phyloP scores from a whole-genome alignment of 2,113 vertebrate species.

The Rostratula benghalensis region DNA sequence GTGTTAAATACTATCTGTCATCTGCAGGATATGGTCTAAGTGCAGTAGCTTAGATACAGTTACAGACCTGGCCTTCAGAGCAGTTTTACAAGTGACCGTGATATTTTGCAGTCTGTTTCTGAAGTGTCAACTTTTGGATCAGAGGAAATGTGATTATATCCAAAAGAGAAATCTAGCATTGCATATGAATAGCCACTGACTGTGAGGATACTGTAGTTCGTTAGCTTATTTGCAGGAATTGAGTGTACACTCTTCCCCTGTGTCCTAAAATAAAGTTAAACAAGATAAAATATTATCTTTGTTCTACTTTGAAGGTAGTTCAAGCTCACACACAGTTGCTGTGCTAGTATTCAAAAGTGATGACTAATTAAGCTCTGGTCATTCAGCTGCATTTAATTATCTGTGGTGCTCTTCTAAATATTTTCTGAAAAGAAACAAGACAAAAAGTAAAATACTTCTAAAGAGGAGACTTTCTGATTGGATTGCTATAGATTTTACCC shows the following conservation, averaged over 20 bases:
- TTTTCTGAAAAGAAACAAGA: neutral
- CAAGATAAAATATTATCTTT: neutral
- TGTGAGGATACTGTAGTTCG: neutral
- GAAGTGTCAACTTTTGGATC: neutral
- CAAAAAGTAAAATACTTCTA: neutral
- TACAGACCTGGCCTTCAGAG: neutral
- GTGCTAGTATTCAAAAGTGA: neutral
- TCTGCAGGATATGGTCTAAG: neutral
- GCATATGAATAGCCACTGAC: neutral
- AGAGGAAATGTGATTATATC: neutral
- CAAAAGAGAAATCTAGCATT: neutral
- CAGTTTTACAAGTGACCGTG: neutral
- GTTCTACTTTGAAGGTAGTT: neutral
- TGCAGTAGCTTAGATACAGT: neutral
- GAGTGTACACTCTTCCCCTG: neutral
- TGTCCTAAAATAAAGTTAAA: neutral
- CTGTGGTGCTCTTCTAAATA: neutral
- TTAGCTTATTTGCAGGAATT: neutral
- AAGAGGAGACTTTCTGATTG: neutral
- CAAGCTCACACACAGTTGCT: neutral
- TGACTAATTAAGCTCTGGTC: neutral
- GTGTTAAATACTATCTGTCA: neutral
- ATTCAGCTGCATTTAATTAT: neutral
- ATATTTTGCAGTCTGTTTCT: neutral
- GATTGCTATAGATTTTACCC: neutral